phyloP scores from a whole-genome alignment of 2,113 vertebrate species.

The Xerus inauris region DNA sequence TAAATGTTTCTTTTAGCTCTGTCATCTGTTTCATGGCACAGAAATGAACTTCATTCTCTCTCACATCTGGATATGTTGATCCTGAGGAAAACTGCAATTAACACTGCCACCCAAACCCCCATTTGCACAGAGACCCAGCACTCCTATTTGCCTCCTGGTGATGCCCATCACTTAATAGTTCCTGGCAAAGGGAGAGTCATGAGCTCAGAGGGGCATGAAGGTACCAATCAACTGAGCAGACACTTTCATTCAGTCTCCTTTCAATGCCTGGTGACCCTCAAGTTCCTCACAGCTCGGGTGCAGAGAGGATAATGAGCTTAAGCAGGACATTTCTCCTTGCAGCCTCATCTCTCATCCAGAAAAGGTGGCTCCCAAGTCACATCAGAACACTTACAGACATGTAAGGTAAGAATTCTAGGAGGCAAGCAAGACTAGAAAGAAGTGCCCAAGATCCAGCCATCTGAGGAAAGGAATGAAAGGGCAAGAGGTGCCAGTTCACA shows the following conservation, averaged over 20 bases:
- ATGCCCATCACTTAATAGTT: background rate
- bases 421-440: background rate
- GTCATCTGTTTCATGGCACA: conserved; percentile 38
- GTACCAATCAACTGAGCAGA: background rate
- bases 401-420: background rate
- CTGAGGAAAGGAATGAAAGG: conserved; percentile 22
- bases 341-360: background rate
- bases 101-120: conserved; percentile 23
- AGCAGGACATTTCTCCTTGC: background rate
- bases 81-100: conserved; percentile 71
- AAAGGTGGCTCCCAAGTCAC: background rate
- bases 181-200: background rate
- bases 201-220: background rate
- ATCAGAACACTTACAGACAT: background rate
- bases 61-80: conserved; percentile 65
- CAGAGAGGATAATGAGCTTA: background rate
- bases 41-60: conserved; percentile 49
- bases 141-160: background rate
- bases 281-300: background rate
- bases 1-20: conserved; percentile 63
- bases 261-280: accelerated
- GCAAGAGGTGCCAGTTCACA: background rate
- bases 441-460: background rate
- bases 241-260: background rate
- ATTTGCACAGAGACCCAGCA: background rate